Evolutionary conservation across 2,888 invertebrate species (phyloP).

Genomic region (Melikaiella ostensackeni): DNA sequence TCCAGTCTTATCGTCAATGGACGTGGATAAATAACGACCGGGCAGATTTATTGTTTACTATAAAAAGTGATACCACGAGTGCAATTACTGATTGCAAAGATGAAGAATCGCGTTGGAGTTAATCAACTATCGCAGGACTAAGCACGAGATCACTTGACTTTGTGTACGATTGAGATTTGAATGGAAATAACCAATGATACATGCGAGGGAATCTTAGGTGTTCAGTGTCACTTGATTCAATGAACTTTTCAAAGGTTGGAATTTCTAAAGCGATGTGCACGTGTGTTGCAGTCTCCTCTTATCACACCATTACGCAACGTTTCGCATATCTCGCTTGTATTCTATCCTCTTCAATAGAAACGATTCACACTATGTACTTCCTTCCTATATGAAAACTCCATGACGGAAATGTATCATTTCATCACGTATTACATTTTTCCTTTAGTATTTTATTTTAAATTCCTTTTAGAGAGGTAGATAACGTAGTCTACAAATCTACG

Average conservation of each 20-base stretch:
- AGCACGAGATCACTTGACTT: conserved; percentile 31
- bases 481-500: conserved; percentile 1
- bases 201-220: neutral
- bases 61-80: conserved; percentile 23
- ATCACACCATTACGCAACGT: conserved; percentile 25
- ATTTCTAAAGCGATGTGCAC: conserved; percentile 30
- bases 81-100: conserved; percentile 42
- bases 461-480: neutral
- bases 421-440: neutral
- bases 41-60: conserved; percentile 37
- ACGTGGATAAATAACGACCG: conserved; percentile 19
- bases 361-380: neutral
- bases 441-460: neutral
- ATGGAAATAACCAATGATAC: conserved; percentile 29
- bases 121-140: conserved; percentile 3
- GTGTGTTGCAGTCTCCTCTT: conserved; percentile 16
- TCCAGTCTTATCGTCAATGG: conserved; percentile 36
- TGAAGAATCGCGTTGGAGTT: conserved; percentile 9
- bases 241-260: conserved; percentile 36
- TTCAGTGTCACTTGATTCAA: conserved; percentile 27
- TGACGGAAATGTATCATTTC: conserved; percentile 4
- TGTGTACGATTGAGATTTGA: conserved; percentile 19
- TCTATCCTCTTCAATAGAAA: conserved; percentile 19
- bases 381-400: conserved; percentile 5
- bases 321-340: conserved; percentile 29